These are phyloP conservation scores for Tapirus indicus DNA, from an alignment of 2,797 vertebrate species.

Conservation along the genomic window DNA sequence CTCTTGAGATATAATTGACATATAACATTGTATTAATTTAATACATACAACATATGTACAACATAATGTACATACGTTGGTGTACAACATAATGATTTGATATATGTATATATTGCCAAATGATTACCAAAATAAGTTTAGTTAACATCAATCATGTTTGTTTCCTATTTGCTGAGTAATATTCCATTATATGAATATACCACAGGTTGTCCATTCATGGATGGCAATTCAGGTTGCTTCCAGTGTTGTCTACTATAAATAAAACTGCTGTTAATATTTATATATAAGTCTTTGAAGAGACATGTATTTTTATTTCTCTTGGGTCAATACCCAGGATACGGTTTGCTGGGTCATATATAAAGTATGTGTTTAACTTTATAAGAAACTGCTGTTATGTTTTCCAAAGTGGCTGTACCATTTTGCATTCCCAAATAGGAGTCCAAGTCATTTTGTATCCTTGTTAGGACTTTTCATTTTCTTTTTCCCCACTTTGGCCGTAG, in stretches of 20 bases:
- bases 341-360: not conserved
- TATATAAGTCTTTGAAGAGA: not conserved
- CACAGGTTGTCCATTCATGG: not conserved
- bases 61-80: no score
- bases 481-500: not conserved
- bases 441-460: not conserved
- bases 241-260: not conserved
- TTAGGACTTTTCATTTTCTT: not conserved
- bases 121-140: not conserved
- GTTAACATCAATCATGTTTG: not conserved
- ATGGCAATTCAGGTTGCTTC: not conserved
- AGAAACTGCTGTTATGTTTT: not conserved
- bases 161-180: not conserved
- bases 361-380: not conserved
- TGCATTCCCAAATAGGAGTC: not conserved
- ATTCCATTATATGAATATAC: not conserved
- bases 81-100: not conserved
- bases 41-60: no score
- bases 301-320: slow-evolving; percentile 16
- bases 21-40: not conserved
- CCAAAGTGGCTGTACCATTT: not conserved
- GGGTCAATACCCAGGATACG: not conserved
- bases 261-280: not conserved
- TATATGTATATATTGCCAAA: not conserved
- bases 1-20: not conserved